Evolutionary conservation across 2,113 vertebrate species (phyloP), one percentile per base, ranked within the genome.

Genomic region (Zingel zingel): DNA sequence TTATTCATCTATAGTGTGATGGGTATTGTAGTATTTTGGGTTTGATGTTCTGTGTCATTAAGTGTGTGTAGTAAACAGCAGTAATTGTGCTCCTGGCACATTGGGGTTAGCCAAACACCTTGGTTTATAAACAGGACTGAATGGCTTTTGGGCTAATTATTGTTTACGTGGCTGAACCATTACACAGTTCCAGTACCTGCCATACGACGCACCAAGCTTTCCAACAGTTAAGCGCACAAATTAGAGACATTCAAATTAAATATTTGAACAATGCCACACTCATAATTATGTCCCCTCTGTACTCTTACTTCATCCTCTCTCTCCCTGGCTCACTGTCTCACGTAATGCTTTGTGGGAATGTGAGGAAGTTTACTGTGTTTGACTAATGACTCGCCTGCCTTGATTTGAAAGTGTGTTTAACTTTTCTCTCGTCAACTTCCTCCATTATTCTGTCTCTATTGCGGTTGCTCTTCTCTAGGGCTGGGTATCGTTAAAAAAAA

Each of bases 141-240:
- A 54, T 64, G 16, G 74, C 77, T 78, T 79, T 74, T 43, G 25
- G 54, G 67, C 15, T 87, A 74, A 87, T 79, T 57, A 68, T 47
- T 82, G 77, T 86, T 87, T 86, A 77, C 77, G 61, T 27, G 59
- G 16, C 63, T 65, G n/a, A 84, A 21, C 1, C 58, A 43, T 65
- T 51, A 48, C 81, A 57, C 59, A 65, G 14, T 45, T 54, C 13
- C 16, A 43, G 62, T 25, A 21, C n/a, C 65, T 75, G 54, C 19
- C 15, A 16, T 15, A 54, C 59, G 19, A 77, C 45, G 73, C 14
- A 6, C n/a, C 0, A 6, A 27, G 51, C 36, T 76, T 74, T 67
- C 43, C 39, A 53, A 51, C 54, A 79, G 53, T 77, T 43, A 11
- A 50, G 21, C 1, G 5, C 50, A 45, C 83, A 82, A 88, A 88